A percentile compares a stretch with the other conserved stretches of the same genome.
Conservation (phyloP, 1,140 invertebrate species). For the Mya arenaria region DNA sequence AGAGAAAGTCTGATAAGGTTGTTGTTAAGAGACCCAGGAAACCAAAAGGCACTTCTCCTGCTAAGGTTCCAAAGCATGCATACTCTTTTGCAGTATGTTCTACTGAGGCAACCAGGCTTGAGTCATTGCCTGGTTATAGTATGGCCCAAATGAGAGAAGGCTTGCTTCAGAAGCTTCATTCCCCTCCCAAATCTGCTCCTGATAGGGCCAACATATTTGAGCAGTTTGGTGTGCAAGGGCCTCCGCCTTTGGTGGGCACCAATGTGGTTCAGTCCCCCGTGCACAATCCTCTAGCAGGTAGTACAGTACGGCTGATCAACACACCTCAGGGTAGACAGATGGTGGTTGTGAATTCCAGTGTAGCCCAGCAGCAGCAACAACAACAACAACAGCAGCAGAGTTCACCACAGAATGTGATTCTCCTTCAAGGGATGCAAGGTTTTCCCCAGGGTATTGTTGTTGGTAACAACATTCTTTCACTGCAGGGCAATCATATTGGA, state of each 20-base stretch:
- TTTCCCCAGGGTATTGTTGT: constrained; percentile 49
- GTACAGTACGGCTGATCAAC: constrained; percentile 33
- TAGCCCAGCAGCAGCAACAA: neutral
- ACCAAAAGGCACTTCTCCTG: constrained; percentile 10
- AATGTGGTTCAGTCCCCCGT: neutral
- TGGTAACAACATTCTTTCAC: constrained; percentile 45
- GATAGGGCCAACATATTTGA: constrained; percentile 56
- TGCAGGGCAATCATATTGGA: constrained; percentile 31
- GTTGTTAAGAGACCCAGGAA: constrained; percentile 43
- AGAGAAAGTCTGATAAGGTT: constrained; percentile 45
- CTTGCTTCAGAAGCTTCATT: constrained; percentile 46
- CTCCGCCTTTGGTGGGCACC: too few species aligned
- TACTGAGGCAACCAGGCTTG: constrained; percentile 41
- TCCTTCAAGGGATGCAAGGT: constrained; percentile 47
- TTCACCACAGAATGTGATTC: constrained; percentile 38
- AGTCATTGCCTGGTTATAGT: constrained; percentile 44
- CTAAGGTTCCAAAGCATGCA: constrained; percentile 31
- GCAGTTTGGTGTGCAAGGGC: constrained; percentile 42
- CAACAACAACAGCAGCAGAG: neutral
- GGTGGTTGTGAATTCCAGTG: constrained; percentile 50
- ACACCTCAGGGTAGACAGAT: constrained; percentile 44
- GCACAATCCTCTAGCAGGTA: constrained; percentile 13
- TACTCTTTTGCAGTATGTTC: constrained; percentile 32
- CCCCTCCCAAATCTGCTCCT: constrained; percentile 12
- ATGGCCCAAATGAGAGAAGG: constrained; percentile 10